Base-by-base conservation (phyloP, 64 coral and sea anemone species). In the Stichodactyla mertensii region DNA sequence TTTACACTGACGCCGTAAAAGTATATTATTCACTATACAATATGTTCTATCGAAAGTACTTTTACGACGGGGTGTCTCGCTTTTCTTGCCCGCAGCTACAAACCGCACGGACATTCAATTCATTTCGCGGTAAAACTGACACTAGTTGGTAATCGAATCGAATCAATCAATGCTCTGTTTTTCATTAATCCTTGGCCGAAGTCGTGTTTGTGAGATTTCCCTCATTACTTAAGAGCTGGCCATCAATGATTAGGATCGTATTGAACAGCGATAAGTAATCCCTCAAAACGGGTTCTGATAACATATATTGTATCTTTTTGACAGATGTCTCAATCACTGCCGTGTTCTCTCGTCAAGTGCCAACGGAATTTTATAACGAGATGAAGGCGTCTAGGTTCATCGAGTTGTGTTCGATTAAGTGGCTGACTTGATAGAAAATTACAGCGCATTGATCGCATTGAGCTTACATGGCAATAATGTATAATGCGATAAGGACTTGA, bases 21-120 rank as follows among this genome's bases (percentile, higher is more conserved):
- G 22, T 18, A 58, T 58, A 15, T 58, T 0, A 4, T 20, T 24
- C 5, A 7, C 20, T 70, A 74, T 31, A 74, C n/a, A 23, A n/a
- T 66, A n/a, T 74, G 27, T 74, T n/a, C 12, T 74, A 74, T 74
- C 69, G 27, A 74, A 19, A 74, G 36, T 74, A 74, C 22, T 74
- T 74, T 74, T 27, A 74, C 69, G 69, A 74, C 69, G 69, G 69
- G 69, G 69, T 11, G 69, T 74, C 69, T n/a, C 69, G 26, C 69
- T 74, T 74, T 11, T 31, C 69, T 74, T 23, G 69, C 69, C 69
- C 26, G 69, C 69, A 74, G 69, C 69, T 74, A 74, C 69, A 74
- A 74, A 74, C 69, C 69, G 12, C 69, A 13, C 36, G 69, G 11
- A 31, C 0, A 1, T 74, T 74, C 11, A 4, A 74, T 74, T 74